Evolutionary conservation across 2,888 invertebrate species (phyloP).

Genomic region (Liopterus haemorrhoidalis): DNA sequence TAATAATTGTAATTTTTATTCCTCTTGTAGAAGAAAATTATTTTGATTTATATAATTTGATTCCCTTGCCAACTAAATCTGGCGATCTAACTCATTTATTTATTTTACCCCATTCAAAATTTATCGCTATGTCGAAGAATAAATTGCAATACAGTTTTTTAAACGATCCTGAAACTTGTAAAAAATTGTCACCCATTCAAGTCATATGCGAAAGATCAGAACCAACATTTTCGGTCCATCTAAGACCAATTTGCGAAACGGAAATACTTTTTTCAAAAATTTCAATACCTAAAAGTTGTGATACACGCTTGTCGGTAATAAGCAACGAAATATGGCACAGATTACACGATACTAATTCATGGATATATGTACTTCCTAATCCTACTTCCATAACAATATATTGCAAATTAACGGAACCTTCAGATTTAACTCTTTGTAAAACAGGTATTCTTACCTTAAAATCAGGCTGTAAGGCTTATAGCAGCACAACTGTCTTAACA

Average conservation of each 20-base stretch:
- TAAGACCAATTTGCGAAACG: slow-evolving; percentile 28
- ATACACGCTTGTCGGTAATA: slow-evolving; percentile 19
- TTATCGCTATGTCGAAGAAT: slow-evolving; percentile 25
- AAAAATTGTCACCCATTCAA: slow-evolving; percentile 17
- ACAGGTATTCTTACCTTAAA: not conserved
- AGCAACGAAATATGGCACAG: slow-evolving; percentile 24
- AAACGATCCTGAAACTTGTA: slow-evolving; percentile 24
- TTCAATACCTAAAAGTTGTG: slow-evolving; percentile 24
- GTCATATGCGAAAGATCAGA: slow-evolving; percentile 15
- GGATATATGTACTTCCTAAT: slow-evolving; percentile 18
- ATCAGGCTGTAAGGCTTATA: slow-evolving; percentile 24
- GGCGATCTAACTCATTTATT: slow-evolving; percentile 27
- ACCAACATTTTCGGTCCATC: slow-evolving; percentile 26
- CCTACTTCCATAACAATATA: not conserved
- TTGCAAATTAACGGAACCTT: not conserved
- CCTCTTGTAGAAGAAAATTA: slow-evolving; percentile 23
- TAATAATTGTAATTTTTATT: slow-evolving; percentile 25
- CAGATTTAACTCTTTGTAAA: not conserved
- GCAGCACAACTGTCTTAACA: slow-evolving; percentile 8
- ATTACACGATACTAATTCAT: slow-evolving; percentile 19
- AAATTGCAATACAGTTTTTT: slow-evolving; percentile 24
- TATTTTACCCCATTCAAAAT: slow-evolving; percentile 29
- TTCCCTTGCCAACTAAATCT: slow-evolving; percentile 26
- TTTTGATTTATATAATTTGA: slow-evolving; percentile 26
- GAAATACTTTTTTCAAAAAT: no score